phyloP scores from a whole-genome alignment of 2,888 invertebrate species.

The Polydrusus pterygomalis region DNA sequence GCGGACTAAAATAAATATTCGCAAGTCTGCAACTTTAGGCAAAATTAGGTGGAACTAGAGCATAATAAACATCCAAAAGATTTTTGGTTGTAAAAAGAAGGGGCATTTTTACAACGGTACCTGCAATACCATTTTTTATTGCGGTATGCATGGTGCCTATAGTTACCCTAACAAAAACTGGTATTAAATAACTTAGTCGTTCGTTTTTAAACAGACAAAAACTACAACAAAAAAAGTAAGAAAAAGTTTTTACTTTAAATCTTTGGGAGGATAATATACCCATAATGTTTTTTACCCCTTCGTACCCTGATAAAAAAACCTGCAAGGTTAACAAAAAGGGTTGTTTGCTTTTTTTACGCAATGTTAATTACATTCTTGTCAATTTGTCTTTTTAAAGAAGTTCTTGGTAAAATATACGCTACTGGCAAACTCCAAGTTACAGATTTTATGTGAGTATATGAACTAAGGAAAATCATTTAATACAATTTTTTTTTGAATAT shows the following conservation, averaged over 20 bases:
- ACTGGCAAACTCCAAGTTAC: too few relatives aligned
- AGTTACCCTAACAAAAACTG: conserved; percentile 24
- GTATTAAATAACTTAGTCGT: not conserved
- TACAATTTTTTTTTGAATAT: too few relatives aligned
- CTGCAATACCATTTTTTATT: conserved; percentile 27
- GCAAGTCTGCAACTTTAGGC: conserved; percentile 29
- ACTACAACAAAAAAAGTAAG: conserved; percentile 10
- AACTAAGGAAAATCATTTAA: too few relatives aligned
- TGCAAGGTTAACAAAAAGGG: not conserved
- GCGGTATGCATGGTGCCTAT: conserved; percentile 6
- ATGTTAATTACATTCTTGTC: not conserved
- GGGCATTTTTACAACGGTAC: conserved; percentile 21
- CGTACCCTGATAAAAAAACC: not conserved
- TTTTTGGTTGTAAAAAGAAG: conserved; percentile 24
- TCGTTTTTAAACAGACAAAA: conserved; percentile 19
- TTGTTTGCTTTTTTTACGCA: not conserved
- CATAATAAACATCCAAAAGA: conserved; percentile 17
- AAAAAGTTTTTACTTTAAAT: not conserved
- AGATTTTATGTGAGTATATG: too few relatives aligned
- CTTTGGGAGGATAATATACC: not conserved
- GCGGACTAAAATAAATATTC: not conserved
- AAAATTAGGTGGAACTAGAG: conserved; percentile 26
- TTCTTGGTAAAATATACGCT: too few relatives aligned
- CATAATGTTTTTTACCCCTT: not conserved
- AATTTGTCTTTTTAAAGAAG: too few relatives aligned